phyloP scores from a whole-genome alignment of 2,888 invertebrate genomes.

The Drosophila formosana region DNA sequence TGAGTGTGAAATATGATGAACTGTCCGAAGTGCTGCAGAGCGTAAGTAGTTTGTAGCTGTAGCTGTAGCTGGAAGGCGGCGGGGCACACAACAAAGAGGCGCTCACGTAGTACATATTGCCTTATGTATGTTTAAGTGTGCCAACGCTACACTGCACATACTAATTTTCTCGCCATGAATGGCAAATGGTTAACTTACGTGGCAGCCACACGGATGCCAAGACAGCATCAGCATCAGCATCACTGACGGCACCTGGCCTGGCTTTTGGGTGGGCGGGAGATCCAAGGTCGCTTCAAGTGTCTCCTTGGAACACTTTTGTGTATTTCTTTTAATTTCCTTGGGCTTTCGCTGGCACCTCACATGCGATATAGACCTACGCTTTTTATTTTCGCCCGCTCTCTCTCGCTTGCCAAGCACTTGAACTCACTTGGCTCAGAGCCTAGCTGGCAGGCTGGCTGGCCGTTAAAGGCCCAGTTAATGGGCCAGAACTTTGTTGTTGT shows the following conservation, averaged over 20 bases:
- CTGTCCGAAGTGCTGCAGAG: conserved; percentile 22
- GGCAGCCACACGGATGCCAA: conserved; percentile 18
- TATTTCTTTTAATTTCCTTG: conserved; percentile 43
- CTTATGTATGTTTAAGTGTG: conserved; percentile 26
- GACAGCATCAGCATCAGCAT: conserved; percentile 1
- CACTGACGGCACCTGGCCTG: neutral
- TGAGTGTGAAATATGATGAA: conserved; percentile 30
- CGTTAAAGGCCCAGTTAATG: conserved; percentile 42
- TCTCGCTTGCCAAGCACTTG: conserved; percentile 15
- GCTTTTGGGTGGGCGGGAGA: conserved; percentile 4
- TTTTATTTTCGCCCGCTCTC: conserved; percentile 16
- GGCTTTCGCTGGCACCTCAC: conserved; percentile 15
- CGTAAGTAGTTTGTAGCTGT: neutral
- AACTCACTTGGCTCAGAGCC: conserved; percentile 10
- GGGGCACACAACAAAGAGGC: conserved; percentile 17
- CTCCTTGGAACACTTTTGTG: conserved; percentile 54
- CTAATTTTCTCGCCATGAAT: conserved; percentile 57
- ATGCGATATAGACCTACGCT: conserved; percentile 2
- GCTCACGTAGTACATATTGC: conserved; percentile 20
- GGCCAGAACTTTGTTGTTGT: conserved; percentile 34
- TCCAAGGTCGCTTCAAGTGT: conserved; percentile 58
- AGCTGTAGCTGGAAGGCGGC: neutral
- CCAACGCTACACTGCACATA: conserved; percentile 35
- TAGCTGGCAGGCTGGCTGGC: conserved; percentile 7
- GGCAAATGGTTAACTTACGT: conserved; percentile 51